Evolutionary conservation across 1,140 invertebrate species (phyloP).

Genomic region (Magallana gigas): DNA sequence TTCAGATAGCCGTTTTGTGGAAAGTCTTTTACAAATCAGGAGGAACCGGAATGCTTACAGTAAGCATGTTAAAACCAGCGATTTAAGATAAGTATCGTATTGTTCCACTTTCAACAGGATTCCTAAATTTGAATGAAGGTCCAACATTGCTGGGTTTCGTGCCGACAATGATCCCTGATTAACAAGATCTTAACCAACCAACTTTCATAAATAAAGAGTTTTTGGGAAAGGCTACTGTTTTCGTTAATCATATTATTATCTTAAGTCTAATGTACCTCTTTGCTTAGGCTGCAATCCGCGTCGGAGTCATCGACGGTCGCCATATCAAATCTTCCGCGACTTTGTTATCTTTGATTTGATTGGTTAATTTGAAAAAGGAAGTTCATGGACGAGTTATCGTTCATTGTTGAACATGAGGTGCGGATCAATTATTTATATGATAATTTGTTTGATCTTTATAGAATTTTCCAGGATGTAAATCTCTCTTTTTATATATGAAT

Average conservation of each 20-base stretch:
- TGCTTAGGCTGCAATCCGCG: neutral
- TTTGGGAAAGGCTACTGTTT: too few relatives aligned
- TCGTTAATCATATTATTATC: too few relatives aligned
- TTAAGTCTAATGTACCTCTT: neutral
- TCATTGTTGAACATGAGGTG: neutral
- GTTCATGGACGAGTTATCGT: neutral
- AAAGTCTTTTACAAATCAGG: neutral
- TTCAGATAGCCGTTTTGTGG: neutral
- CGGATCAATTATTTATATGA: neutral
- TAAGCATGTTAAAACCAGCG: neutral
- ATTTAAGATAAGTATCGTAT: neutral
- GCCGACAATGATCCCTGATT: too few relatives aligned
- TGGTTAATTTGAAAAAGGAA: slow-evolving; percentile 4
- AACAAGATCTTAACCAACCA: too few relatives aligned
- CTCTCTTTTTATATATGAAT: neutral
- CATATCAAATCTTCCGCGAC: slow-evolving; percentile 23
- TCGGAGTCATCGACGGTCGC: slow-evolving; percentile 4
- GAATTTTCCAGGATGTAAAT: neutral
- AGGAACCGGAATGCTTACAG: neutral
- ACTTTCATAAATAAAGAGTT: too few relatives aligned
- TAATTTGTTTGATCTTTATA: neutral
- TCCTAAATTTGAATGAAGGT: too few relatives aligned
- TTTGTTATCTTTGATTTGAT: slow-evolving; percentile 33
- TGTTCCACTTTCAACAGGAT: too few relatives aligned
- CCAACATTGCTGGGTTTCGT: too few relatives aligned